Conservation (phyloP, 2,888 invertebrate species). For the Eurytoma adleriae region DNA sequence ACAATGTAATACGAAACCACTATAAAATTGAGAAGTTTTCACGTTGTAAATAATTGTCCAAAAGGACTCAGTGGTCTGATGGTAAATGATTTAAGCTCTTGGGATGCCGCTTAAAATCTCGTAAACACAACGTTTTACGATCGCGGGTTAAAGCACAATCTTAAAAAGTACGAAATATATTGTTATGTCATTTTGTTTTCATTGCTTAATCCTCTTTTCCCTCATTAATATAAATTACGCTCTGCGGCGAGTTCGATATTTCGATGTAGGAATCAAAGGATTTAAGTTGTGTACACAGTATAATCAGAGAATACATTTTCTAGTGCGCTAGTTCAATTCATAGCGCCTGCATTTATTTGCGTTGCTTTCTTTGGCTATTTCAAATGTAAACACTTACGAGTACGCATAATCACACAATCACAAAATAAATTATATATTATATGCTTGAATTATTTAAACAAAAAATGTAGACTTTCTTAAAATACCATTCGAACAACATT, state of each 20-base stretch:
- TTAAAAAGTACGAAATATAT: constrained; percentile 26
- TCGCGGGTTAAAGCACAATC: constrained; percentile 5
- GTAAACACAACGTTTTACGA: constrained; percentile 26
- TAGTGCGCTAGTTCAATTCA: too few species aligned
- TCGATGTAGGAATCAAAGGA: background rate
- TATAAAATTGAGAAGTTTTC: constrained; percentile 1
- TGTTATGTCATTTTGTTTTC: constrained; percentile 19
- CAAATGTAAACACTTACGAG: background rate
- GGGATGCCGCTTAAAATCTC: background rate
- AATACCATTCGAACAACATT: too few species aligned
- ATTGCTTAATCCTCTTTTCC: constrained; percentile 21
- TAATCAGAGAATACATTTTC: too few species aligned
- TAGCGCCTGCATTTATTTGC: too few species aligned
- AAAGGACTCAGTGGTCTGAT: constrained; percentile 2
- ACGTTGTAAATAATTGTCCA: constrained; percentile 28
- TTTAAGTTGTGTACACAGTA: too few species aligned
- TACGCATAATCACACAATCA: too few species aligned
- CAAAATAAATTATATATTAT: too few species aligned
- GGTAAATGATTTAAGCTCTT: background rate
- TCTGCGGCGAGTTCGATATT: background rate
- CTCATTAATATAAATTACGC: background rate
- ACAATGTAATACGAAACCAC: background rate
- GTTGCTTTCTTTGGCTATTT: background rate
- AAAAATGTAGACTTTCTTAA: too few species aligned
- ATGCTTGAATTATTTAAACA: too few species aligned